A percentile compares a stretch with the other conserved stretches of the same genome.
Conservation (phyloP, 2,888 invertebrate species). For the Noctuana brunneofusca region DNA sequence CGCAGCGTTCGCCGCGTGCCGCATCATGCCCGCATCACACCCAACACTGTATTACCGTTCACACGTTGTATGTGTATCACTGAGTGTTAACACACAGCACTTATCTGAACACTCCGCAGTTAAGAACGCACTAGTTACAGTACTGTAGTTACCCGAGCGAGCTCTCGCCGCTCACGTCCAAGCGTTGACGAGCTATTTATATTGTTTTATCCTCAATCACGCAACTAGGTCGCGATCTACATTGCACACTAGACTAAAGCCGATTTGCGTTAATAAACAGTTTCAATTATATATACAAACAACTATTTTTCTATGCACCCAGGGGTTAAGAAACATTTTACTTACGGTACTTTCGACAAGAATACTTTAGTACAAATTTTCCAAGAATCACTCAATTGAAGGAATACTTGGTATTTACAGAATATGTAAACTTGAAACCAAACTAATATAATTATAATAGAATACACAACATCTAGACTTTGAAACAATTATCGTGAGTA, state of each 20-base stretch:
- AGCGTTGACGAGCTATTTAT: slow-evolving; percentile 80
- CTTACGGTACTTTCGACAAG: not conserved
- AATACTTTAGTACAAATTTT: too few species aligned
- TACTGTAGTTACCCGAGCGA: slow-evolving; percentile 45
- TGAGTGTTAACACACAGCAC: not conserved
- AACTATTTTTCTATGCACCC: slow-evolving; percentile 3
- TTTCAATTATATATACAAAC: slow-evolving; percentile 38
- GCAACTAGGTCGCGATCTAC: slow-evolving; percentile 79
- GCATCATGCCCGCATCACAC: slow-evolving; percentile 78
- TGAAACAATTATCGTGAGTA: not conserved
- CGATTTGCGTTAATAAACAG: slow-evolving; percentile 65
- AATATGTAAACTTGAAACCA: not conserved
- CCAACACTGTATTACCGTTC: slow-evolving; percentile 32
- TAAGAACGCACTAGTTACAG: slow-evolving; percentile 42
- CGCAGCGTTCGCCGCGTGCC: slow-evolving; percentile 71
- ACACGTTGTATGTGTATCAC: not conserved
- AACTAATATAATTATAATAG: not conserved
- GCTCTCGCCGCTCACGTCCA: slow-evolving; percentile 54
- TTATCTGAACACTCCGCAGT: slow-evolving; percentile 5
- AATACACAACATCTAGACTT: not conserved
- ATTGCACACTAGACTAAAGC: slow-evolving; percentile 66
- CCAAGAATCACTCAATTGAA: too few species aligned
- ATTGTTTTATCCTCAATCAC: slow-evolving; percentile 82
- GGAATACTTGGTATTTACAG: not conserved
- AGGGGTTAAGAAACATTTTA: slow-evolving; percentile 5